A percentile compares a stretch with the other conserved stretches of the same genome.
These are phyloP conservation scores for Scrobipalpa atriplicella DNA, from an alignment of 2,888 invertebrate species.

Conservation along the genomic window DNA sequence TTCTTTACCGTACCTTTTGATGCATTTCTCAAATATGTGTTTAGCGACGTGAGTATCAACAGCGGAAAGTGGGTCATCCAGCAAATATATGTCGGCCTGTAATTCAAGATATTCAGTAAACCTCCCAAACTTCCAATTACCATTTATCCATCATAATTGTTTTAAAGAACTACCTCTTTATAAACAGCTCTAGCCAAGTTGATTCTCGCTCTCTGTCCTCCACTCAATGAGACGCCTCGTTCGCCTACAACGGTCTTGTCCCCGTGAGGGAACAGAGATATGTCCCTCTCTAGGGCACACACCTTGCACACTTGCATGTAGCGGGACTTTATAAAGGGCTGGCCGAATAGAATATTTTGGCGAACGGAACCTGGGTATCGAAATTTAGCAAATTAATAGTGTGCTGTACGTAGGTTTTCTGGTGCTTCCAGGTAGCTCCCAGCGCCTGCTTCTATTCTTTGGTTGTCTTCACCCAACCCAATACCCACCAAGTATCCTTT, in stretches of 20 bases:
- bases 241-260: conserved; percentile 94
- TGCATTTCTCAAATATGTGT: conserved; percentile 87
- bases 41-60: conserved; percentile 88
- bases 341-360: conserved; percentile 96
- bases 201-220: conserved; percentile 89
- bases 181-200: conserved; percentile 86
- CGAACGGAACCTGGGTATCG: conserved; percentile 85
- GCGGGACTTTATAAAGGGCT: conserved; percentile 81
- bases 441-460: too few relatives aligned
- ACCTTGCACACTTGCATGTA: conserved; percentile 87
- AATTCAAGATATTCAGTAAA: conserved; percentile 41
- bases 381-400: too few relatives aligned
- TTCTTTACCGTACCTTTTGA: conserved; percentile 63
- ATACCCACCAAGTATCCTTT: too few relatives aligned
- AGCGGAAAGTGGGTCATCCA: conserved; percentile 90
- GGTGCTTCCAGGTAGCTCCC: too few relatives aligned
- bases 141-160: background rate
- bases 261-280: conserved; percentile 89
- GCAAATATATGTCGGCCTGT: conserved; percentile 87
- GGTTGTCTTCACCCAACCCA: too few relatives aligned
- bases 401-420: too few relatives aligned
- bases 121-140: background rate
- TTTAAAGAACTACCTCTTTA: conserved; percentile 62
- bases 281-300: conserved; percentile 88
- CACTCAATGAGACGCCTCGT: conserved; percentile 91